These are phyloP conservation scores for Danaus chrysippus DNA, from an alignment of 2,888 invertebrate species.

Conservation along the genomic window DNA sequence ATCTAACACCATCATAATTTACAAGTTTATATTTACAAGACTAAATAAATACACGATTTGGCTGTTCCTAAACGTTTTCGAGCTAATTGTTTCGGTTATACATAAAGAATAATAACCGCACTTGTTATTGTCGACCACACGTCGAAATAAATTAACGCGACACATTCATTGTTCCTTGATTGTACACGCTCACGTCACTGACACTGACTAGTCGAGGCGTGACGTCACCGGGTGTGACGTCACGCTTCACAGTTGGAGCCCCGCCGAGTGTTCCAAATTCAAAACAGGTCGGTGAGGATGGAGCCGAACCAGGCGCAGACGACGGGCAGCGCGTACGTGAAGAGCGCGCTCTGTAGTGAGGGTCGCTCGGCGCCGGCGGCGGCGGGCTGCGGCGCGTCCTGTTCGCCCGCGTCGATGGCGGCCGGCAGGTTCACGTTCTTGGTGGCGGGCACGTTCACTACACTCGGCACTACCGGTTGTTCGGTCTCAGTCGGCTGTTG, in stretches of 20 bases:
- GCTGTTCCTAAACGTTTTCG: slow-evolving; percentile 46
- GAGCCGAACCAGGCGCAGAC: slow-evolving; percentile 92
- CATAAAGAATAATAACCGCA: slow-evolving; percentile 34
- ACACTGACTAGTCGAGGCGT: slow-evolving; percentile 58
- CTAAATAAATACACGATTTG: slow-evolving; percentile 72
- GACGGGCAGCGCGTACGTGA: slow-evolving; percentile 88
- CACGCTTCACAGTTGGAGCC: slow-evolving; percentile 9
- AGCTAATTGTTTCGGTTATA: slow-evolving; percentile 33
- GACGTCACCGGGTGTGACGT: slow-evolving; percentile 24
- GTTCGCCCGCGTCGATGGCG: slow-evolving; percentile 17
- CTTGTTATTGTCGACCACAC: slow-evolving; percentile 64
- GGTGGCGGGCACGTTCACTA: slow-evolving; percentile 46
- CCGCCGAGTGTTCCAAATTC: slow-evolving; percentile 49
- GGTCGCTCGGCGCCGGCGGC: slow-evolving; percentile 58
- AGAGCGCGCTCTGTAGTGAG: slow-evolving; percentile 81
- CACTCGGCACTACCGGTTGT: slow-evolving; percentile 48
- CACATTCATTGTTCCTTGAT: slow-evolving; percentile 48
- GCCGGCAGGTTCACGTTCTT: slow-evolving; percentile 45
- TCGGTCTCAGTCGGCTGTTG: slow-evolving; percentile 38
- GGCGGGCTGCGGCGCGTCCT: slow-evolving; percentile 39
- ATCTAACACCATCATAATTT: slow-evolving; percentile 66
- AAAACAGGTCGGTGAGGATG: slow-evolving; percentile 89
- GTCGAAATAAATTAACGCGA: slow-evolving; percentile 42
- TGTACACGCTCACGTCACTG: slow-evolving; percentile 33
- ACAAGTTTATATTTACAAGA: slow-evolving; percentile 68